Base-by-base conservation (phyloP, 2,888 invertebrate species). In the Corbicula japonica region DNA sequence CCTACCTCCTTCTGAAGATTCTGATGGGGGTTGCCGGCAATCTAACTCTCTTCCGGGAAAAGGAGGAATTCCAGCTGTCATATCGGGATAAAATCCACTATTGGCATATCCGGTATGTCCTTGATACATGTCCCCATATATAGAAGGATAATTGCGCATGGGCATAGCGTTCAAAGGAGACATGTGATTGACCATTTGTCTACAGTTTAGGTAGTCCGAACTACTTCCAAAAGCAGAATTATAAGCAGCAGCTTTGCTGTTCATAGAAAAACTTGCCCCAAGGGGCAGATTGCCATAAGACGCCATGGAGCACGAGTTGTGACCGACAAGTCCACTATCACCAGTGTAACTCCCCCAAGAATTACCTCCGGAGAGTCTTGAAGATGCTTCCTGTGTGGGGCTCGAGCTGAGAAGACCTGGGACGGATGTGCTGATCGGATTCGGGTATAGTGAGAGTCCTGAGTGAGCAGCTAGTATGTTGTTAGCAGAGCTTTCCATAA, bases 81-180 rank as follows among this genome's bases (percentile, higher is more conserved):
- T 90, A 70, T 91, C 91, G 35, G 90, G 86, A 79, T 90, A 91
- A 82, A 90, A 90, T 58, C 89, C 88, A n/a, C 91, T 89, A 76
- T 90, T 90, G 32, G 90, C 82, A 68, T 91, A 91, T 46, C 89
- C 86, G 23, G 89, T 86, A 72, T 91, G 91, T 15, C 89, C 88
- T 72, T 90, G 89, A 78, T 91, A 91, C 86, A 91, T 88, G 72
- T 91, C 91, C 21, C 90, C 89, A 73, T 91, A 91, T 52, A 91
- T 81, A 44, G 87, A 86, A 68, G 89, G 88, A 80, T 90, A 90
- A 62, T 89, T 88, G 69, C 90, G 75, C 91, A 91, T 90, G 32
- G 88, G 88, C 84, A 89, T 86, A 69, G 88, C 87, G 81, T 91
- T 91, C 46, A 91, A 82, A 32, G 88, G 86, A 62, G 88, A 88